A percentile compares a stretch with the other conserved stretches of the same genome.
These are phyloP conservation scores for Excalfactoria chinensis DNA, from an alignment of 2,113 vertebrate genomes.

Conservation along the genomic window DNA sequence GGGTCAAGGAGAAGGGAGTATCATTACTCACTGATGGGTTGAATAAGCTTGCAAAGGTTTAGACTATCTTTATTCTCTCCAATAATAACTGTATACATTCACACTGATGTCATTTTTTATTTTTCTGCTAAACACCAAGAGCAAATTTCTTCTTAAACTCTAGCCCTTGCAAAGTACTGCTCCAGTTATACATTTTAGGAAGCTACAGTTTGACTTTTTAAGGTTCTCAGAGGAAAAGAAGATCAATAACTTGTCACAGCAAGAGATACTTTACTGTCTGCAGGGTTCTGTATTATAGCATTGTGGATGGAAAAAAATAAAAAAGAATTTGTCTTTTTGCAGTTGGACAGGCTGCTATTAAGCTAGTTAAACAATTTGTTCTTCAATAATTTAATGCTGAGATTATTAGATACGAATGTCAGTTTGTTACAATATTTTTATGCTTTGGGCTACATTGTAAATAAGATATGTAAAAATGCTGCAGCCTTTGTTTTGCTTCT, in stretches of 20 bases:
- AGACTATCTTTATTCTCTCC: background rate
- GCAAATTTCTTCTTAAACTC: slow-evolving; percentile 27
- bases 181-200: slow-evolving; percentile 49
- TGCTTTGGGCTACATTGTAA: background rate
- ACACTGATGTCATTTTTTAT: slow-evolving; percentile 21
- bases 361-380: slow-evolving; percentile 32
- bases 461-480: background rate
- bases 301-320: background rate
- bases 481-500: background rate
- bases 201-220: slow-evolving; percentile 67
- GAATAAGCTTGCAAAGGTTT: background rate
- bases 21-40: background rate
- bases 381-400: slow-evolving; percentile 31
- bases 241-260: slow-evolving; percentile 78
- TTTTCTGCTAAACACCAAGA: slow-evolving; percentile 15
- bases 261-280: slow-evolving; percentile 68
- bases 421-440: slow-evolving; percentile 33
- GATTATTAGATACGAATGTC: slow-evolving; percentile 36
- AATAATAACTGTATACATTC: background rate
- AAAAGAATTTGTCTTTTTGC: slow-evolving; percentile 13
- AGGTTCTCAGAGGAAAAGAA: slow-evolving; percentile 69
- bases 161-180: slow-evolving; percentile 9
- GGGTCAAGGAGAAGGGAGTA: background rate
- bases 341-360: slow-evolving; percentile 52
- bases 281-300: slow-evolving; percentile 47